These are phyloP conservation scores for Corythoichthys intestinalis DNA, from an alignment of 2,113 vertebrate species.

Conservation along the genomic window DNA sequence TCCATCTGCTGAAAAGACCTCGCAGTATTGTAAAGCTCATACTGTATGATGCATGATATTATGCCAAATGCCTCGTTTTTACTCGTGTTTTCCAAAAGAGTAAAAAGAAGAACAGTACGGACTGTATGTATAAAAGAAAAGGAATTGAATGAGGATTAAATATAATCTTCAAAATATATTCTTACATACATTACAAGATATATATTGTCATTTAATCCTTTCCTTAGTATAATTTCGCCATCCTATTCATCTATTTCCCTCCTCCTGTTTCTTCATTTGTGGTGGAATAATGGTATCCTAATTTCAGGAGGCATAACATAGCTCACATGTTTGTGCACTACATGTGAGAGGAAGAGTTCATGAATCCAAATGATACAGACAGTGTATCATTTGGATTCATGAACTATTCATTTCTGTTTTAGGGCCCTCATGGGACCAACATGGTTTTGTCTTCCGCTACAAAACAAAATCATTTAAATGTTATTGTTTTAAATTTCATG, in stretches of 20 bases:
- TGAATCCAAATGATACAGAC: neutral
- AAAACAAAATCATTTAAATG: neutral
- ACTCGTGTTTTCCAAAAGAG: neutral
- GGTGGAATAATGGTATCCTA: neutral
- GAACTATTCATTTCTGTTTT: neutral
- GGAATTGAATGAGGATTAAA: neutral
- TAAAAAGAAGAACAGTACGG: neutral
- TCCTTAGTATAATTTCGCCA: neutral
- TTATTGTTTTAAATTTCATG: too few relatives aligned
- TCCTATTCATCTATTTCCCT: neutral
- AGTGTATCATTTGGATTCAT: neutral
- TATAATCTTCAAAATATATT: neutral
- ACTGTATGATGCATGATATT: neutral
- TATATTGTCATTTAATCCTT: neutral
- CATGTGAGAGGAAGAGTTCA: neutral
- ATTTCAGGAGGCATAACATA: neutral
- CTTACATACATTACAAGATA: neutral
- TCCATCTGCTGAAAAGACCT: neutral
- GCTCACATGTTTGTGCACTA: neutral
- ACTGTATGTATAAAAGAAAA: too few relatives aligned
- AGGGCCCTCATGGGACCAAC: neutral
- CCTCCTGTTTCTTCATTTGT: neutral
- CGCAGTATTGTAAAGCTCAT: neutral
- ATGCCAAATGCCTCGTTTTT: neutral
- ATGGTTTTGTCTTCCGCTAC: neutral